phyloP scores from a whole-genome alignment of 1,140 invertebrate genomes.

The Aphis craccivora region DNA sequence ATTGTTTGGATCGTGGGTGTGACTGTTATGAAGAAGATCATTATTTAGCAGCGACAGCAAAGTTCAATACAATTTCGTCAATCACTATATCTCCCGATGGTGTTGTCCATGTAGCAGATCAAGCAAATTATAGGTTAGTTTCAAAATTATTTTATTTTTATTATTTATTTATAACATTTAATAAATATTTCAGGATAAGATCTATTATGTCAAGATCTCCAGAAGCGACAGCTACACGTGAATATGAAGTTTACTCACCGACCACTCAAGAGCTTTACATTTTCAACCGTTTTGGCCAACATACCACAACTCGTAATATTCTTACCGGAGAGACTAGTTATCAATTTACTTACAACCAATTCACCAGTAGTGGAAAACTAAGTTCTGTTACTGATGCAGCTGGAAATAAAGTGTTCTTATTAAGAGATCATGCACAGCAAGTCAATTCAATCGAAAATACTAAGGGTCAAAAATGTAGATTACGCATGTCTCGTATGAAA shows the following conservation, averaged over 20 bases:
- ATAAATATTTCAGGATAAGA: constrained; percentile 72
- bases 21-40: constrained; percentile 92
- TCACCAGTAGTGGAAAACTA: constrained; percentile 94
- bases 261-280: constrained; percentile 95
- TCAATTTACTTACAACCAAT: constrained; percentile 93
- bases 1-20: constrained; percentile 88
- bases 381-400: constrained; percentile 90
- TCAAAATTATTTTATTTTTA: neutral
- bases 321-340: constrained; percentile 91
- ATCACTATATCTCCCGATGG: constrained; percentile 93
- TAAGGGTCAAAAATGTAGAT: constrained; percentile 88
- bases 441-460: constrained; percentile 95
- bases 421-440: constrained; percentile 85
- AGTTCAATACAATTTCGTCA: constrained; percentile 93
- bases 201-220: constrained; percentile 93
- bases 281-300: constrained; percentile 95
- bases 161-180: neutral
- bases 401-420: constrained; percentile 90
- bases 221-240: constrained; percentile 79
- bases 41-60: constrained; percentile 87
- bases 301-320: constrained; percentile 90
- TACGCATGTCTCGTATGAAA: constrained; percentile 87
- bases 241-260: constrained; percentile 94
- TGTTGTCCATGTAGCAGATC: constrained; percentile 92
- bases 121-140: constrained; percentile 77